These are phyloP conservation scores for Octomys mimax DNA, from an alignment of 2,797 vertebrate species.

Conservation along the genomic window DNA sequence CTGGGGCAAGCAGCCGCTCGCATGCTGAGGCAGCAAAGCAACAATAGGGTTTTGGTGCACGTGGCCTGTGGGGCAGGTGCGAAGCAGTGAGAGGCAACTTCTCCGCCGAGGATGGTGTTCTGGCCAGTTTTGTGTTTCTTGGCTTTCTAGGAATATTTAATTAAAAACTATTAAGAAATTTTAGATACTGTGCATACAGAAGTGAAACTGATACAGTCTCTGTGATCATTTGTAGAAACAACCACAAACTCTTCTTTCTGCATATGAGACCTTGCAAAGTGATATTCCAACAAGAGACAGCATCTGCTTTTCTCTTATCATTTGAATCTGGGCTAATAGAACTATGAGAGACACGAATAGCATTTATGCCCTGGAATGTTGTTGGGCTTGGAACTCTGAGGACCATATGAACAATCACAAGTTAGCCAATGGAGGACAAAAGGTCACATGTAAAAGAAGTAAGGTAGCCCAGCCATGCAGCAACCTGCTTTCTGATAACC, in stretches of 20 bases:
- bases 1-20: not conserved
- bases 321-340: not conserved
- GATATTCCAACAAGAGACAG: not conserved
- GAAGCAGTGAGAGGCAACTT: not conserved
- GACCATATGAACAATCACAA: not conserved
- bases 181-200: not conserved
- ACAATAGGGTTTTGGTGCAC: not conserved
- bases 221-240: not conserved
- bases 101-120: not conserved
- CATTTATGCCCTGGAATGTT: not conserved
- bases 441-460: not conserved
- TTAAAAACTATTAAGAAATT: not conserved
- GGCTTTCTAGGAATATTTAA: not conserved
- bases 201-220: not conserved
- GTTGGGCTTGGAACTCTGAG: not conserved
- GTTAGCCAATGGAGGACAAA: not conserved
- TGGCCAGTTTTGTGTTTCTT: not conserved
- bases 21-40: not conserved
- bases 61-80: fast-evolving
- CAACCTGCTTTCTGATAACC: not conserved
- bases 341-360: not conserved
- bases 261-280: not conserved
- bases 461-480: not conserved
- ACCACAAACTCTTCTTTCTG: not conserved
- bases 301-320: not conserved